A percentile compares a stretch with the other conserved stretches of the same genome.
These are phyloP conservation scores for Orchesella cincta DNA, from an alignment of 1,140 invertebrate genomes.

Conservation along the genomic window DNA sequence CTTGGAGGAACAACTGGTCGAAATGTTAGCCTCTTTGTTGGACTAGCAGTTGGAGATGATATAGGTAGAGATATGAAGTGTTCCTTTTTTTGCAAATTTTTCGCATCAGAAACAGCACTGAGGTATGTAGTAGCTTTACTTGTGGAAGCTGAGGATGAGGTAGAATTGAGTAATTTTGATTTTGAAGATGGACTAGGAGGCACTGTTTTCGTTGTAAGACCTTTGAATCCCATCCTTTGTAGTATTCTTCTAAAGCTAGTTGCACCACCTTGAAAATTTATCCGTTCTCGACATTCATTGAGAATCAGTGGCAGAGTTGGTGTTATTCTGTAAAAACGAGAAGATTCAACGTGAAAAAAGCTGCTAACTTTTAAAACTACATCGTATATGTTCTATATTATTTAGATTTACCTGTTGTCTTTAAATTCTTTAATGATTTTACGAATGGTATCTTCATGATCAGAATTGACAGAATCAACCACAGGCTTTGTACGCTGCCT, in stretches of 20 bases:
- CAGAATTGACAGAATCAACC: constrained; percentile 43
- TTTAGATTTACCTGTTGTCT: constrained; percentile 34
- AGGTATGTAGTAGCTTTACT: background rate
- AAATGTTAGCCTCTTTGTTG: background rate
- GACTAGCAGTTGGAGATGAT: background rate
- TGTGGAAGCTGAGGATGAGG: background rate
- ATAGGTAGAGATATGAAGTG: background rate
- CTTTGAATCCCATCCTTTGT: constrained; percentile 41
- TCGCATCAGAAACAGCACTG: too few species aligned
- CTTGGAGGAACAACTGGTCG: background rate
- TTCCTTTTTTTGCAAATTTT: background rate
- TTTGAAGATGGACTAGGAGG: background rate
- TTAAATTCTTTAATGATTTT: constrained; percentile 47
- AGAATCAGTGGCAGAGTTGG: constrained; percentile 45
- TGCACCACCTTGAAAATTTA: constrained; percentile 46
- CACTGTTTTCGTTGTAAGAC: constrained; percentile 32
- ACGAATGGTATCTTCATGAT: constrained; percentile 44
- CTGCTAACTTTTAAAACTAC: background rate
- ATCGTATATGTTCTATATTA: background rate
- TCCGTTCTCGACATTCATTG: constrained; percentile 38
- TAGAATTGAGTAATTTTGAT: background rate
- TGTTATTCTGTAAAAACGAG: constrained; percentile 37
- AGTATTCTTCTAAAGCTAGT: constrained; percentile 49
- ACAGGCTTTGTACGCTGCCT: constrained; percentile 40
- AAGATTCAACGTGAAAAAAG: too few species aligned